A percentile compares a stretch with the other conserved stretches of the same genome.
Evolutionary conservation across 2,797 vertebrate genomes (phyloP).

Genomic region (Gallinago stenura): DNA sequence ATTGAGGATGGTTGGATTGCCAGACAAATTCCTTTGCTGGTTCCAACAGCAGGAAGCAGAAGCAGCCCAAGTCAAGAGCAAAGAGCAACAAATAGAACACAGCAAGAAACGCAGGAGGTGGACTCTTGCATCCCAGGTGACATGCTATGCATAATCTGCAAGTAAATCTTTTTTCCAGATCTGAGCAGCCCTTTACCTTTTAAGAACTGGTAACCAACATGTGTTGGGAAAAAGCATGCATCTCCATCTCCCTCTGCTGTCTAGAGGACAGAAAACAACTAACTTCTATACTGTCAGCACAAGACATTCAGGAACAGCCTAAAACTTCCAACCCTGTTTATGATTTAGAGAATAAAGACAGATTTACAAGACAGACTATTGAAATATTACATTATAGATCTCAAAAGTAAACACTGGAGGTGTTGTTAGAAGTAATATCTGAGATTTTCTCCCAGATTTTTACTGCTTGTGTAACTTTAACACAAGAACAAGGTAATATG

Average conservation of each 20-base stretch:
- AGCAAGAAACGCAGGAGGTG: not conserved
- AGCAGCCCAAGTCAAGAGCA: not conserved
- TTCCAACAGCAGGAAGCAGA: not conserved
- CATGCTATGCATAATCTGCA: not conserved
- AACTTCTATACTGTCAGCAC: not conserved
- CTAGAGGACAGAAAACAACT: not conserved
- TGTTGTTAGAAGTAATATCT: not conserved
- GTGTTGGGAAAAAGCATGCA: not conserved
- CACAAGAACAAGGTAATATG: not conserved
- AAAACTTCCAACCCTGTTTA: not conserved
- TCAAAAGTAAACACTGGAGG: not conserved
- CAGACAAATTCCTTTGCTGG: not conserved
- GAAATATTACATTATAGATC: not conserved
- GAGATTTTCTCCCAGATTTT: not conserved
- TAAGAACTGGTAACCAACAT: not conserved
- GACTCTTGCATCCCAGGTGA: not conserved
- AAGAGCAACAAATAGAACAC: not conserved
- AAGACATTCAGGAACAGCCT: not conserved
- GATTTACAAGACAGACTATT: not conserved
- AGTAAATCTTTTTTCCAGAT: not conserved
- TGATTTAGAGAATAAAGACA: not conserved
- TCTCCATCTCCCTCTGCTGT: conserved; percentile 65
- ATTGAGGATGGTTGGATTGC: not conserved
- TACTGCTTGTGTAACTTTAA: not conserved
- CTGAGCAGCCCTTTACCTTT: not conserved